Evolutionary conservation across 2,113 vertebrate species (phyloP), one percentile per base, ranked within the genome.

Genomic region (Psilopogon haemacephalus): DNA sequence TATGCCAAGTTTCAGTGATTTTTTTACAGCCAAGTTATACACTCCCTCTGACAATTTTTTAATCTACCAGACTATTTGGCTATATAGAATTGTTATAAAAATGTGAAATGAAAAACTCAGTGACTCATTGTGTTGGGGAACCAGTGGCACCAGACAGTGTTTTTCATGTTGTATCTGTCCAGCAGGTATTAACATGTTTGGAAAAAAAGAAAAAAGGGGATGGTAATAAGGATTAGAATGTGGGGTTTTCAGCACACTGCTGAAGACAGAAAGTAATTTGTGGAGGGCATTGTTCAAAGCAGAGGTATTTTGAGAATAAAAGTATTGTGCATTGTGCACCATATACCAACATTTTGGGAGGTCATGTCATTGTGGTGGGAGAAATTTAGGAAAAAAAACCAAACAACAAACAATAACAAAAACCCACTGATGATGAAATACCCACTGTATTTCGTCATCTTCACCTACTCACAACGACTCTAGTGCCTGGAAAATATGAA

Each of bases 131-230:
- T 71, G 12, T 27, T 74, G 52, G 15, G 32, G n/a, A 92, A 80
- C 55, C 82, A 48, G 55, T 76, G 84, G 32, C 63, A 79, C 42
- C 77, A 94, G 64, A 76, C 37, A 74, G 37, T 90, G 73, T 37
- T 92, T 90, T 75, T 44, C 67, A 28, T 70, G 23, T 59, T 92
- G 33, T 73, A 92, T 92, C 74, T 95, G 23, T 93, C 92, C 63
- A 94, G 32, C 84, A 89, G 78, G 81, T 93, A 84, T 87, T 82
- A 92, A 89, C 78, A 79, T 59, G 90, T 79, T 87, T 55, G 52
- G 64, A 59, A 74, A 93, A 82, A n/a, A 8, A 15, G 20, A 79
- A 28, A 54, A 91, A 42, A 83, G 89, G 88, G 4, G 35, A 37
- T 74, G 18, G 12, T 58, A 87, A 89, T 67, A 91, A 96, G 89